Percentiles rank a stretch among this genome's conserved stretches.
Conservation (phyloP, 2,113 vertebrate species). For the Solea solea region DNA sequence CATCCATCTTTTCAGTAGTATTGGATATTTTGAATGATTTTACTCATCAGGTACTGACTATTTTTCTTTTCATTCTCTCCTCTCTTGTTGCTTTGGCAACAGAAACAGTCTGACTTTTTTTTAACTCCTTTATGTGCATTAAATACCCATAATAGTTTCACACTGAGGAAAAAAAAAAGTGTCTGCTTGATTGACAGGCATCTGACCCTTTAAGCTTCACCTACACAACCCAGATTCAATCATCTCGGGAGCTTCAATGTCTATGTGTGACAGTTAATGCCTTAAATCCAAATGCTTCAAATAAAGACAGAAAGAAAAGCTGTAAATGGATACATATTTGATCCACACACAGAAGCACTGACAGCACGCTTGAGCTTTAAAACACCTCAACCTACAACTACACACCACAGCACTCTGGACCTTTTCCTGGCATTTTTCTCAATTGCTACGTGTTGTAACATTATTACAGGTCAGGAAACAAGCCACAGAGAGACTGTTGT, state of each 20-base stretch:
- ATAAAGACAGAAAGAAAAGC: not conserved
- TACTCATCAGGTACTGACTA: too few relatives aligned
- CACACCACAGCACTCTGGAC: not conserved
- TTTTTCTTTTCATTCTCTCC: too few relatives aligned
- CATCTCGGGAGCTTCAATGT: slow-evolving; percentile 4
- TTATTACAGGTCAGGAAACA: slow-evolving; percentile 60
- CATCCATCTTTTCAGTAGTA: too few relatives aligned
- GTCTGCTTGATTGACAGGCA: slow-evolving; percentile 25
- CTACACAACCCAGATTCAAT: slow-evolving; percentile 48
- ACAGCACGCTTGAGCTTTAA: not conserved
- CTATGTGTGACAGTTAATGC: not conserved
- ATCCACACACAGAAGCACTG: slow-evolving; percentile 1
- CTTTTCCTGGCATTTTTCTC: slow-evolving; percentile 37
- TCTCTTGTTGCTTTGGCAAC: not conserved
- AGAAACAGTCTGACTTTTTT: not conserved
- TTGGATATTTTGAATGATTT: too few relatives aligned
- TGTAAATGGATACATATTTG: slow-evolving; percentile 7
- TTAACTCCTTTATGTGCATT: not conserved
- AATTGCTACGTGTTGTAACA: slow-evolving; percentile 48
- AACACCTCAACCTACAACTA: slow-evolving; percentile 5
- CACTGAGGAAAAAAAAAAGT: not conserved
- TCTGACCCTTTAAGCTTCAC: slow-evolving; percentile 26
- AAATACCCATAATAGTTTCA: not conserved
- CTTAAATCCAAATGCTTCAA: slow-evolving; percentile 13
- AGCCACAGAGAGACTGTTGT: slow-evolving; percentile 23